A percentile compares a stretch with the other conserved stretches of the same genome.
Evolutionary conservation across 1,140 invertebrate genomes (phyloP).

Genomic region (Aphelenchoides besseyi): DNA sequence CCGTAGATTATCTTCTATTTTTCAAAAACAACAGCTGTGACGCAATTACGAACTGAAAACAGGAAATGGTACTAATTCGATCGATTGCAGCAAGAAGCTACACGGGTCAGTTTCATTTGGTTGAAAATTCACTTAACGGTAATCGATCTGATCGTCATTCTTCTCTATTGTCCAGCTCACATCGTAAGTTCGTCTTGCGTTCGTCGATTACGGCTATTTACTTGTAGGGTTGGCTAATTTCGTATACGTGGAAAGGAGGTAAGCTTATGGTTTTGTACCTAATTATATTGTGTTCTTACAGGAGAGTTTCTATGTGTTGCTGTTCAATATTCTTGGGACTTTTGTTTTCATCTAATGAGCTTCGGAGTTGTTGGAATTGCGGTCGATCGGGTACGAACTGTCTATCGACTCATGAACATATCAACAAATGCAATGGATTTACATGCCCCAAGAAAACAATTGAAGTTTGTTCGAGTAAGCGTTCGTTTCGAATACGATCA

Average conservation of each 20-base stretch:
- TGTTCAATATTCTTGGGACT: conserved; percentile 52
- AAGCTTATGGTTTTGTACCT: no score
- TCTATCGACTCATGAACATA: conserved; percentile 49
- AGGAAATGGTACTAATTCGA: no score
- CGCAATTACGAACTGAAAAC: no score
- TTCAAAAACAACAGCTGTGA: no score
- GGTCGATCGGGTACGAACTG: conserved; percentile 48
- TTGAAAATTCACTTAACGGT: conserved; percentile 50
- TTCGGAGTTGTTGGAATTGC: conserved; percentile 50
- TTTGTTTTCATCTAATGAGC: conserved; percentile 52
- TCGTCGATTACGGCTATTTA: no score
- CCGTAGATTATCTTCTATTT: no score
- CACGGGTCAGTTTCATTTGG: conserved; percentile 44
- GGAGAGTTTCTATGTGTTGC: conserved; percentile 43
- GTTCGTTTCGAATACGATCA: background rate
- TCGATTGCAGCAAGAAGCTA: conserved; percentile 48
- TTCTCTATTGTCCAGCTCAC: conserved; percentile 45
- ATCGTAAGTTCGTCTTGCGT: no score
- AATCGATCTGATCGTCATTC: conserved; percentile 44
- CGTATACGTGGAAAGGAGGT: conserved; percentile 48
- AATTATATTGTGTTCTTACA: no score
- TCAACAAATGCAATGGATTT: conserved; percentile 33
- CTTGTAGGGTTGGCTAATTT: conserved; percentile 48
- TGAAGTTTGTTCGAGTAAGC: conserved; percentile 44
- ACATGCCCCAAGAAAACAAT: conserved; percentile 25